Conservation (phyloP, 2,113 vertebrate genomes). For the Pelobates fuscus region DNA sequence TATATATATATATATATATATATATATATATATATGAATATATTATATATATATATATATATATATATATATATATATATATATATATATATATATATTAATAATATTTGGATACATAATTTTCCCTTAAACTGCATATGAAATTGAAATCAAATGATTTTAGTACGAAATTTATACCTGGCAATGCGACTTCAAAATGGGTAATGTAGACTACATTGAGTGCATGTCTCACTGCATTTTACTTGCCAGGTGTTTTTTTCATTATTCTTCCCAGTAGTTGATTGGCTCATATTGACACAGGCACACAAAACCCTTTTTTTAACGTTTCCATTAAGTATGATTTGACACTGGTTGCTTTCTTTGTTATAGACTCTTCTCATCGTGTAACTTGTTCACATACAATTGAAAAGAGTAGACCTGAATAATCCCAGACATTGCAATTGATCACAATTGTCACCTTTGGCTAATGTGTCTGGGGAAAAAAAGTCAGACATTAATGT, state of each 20-base stretch:
- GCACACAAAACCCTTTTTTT: slow-evolving; percentile 11
- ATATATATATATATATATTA: too few relatives aligned
- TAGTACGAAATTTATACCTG: too few relatives aligned
- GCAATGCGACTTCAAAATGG: not conserved
- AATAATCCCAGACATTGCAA: slow-evolving; percentile 38
- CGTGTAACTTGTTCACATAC: slow-evolving; percentile 33
- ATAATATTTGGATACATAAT: too few relatives aligned
- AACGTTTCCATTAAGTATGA: slow-evolving; percentile 43
- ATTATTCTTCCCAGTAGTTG: not conserved
- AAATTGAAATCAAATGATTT: too few relatives aligned
- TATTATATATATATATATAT: too few relatives aligned
- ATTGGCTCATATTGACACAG: slow-evolving; percentile 12
- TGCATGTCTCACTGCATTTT: not conserved
- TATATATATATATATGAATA: too few relatives aligned
- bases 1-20: too few relatives aligned
- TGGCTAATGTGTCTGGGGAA: slow-evolving; percentile 34
- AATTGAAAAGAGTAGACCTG: slow-evolving; percentile 20
- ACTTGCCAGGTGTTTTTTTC: not conserved
- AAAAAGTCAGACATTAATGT: slow-evolving; percentile 21
- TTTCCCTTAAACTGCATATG: too few relatives aligned
- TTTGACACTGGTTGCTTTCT: slow-evolving; percentile 30
- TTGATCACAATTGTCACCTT: slow-evolving; percentile 39
- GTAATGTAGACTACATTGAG: not conserved
- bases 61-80: too few relatives aligned
- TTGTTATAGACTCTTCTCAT: slow-evolving; percentile 8